Evolutionary conservation across 2,113 vertebrate species (phyloP), one percentile per base, ranked within the genome.

Genomic region (Sminthopsis crassicaudata): DNA sequence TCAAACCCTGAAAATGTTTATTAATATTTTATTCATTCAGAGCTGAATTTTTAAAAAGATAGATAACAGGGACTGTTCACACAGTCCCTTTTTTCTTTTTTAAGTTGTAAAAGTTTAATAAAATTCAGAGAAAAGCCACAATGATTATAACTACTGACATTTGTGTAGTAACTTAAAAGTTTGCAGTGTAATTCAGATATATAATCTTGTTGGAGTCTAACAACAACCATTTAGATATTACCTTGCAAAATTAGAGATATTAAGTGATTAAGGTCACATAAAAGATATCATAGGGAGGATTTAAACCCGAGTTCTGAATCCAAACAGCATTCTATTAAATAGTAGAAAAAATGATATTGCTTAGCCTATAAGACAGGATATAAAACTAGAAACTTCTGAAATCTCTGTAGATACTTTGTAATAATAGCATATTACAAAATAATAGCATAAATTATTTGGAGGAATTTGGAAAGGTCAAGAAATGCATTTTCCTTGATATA

Each of bases 21-120:
- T 27, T 14, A 55, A 26, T 30, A 54, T 89, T 94, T 96, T 95
- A 92, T 91, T 90, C 19, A 84, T 91, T 95, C 92, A 89, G 19
- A 42, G n/a, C 16, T 84, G 67, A 6, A 84, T 2, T 42, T 84
- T 84, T 84, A 16, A 84, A 84, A 42, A 84, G 67, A 84, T 84
- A 19, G 1, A 6, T 16, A 60, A 76, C 4, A n/a, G 67, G 22
- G 36, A 76, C 60, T 76, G 14, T n/a, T n/a, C 14, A 76, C 5
- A 67, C 30, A 76, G 16, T 76, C 36, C 19, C 42, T 84, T 84
- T 36, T 42, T 42, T 23, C 19, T 42, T 84, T 84, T 42, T 42
- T 42, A 84, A 84, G n/a, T 84, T 2, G 19, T 8, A 42, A 42
- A 84, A 84, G 23, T 8, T 67, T 11, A 84, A 1, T n/a, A 46